These are phyloP conservation scores for Cyphomyrmex costatus DNA, from an alignment of 1,140 invertebrate species.

Conservation along the genomic window DNA sequence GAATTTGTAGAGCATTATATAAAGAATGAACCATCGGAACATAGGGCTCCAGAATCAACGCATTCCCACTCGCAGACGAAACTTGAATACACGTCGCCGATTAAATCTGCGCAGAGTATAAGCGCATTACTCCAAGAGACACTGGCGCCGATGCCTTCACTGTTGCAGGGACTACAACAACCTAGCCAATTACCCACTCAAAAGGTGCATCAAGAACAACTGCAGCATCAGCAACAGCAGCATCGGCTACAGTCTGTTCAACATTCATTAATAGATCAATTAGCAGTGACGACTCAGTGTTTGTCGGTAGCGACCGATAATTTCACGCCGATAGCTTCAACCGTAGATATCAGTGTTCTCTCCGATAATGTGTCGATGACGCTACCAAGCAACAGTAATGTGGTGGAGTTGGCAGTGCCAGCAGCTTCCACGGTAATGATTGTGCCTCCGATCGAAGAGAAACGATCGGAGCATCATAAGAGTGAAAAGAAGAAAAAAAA, in stretches of 20 bases:
- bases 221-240: slow-evolving; percentile 56
- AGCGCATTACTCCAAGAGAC: slow-evolving; percentile 83
- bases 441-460: slow-evolving; percentile 80
- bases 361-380: slow-evolving; percentile 48
- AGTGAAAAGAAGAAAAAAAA: slow-evolving; percentile 90
- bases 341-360: slow-evolving; percentile 80
- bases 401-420: slow-evolving; percentile 71
- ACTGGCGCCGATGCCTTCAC: slow-evolving; percentile 80
- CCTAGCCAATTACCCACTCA: slow-evolving; percentile 57
- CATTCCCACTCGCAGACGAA: slow-evolving; percentile 45
- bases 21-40: slow-evolving; percentile 54
- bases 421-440: slow-evolving; percentile 68
- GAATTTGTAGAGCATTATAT: slow-evolving; percentile 61
- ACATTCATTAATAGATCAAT: slow-evolving; percentile 38
- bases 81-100: slow-evolving; percentile 79
- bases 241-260: slow-evolving; percentile 32
- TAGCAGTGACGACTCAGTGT: slow-evolving; percentile 45
- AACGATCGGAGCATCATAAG: slow-evolving; percentile 90
- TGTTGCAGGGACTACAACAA: slow-evolving; percentile 72
- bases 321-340: slow-evolving; percentile 68
- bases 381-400: slow-evolving; percentile 5
- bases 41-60: slow-evolving; percentile 43
- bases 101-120: slow-evolving; percentile 85
- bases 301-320: slow-evolving; percentile 48
- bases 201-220: slow-evolving; percentile 56